Conservation (phyloP, 2,113 vertebrate species). For the Oreochromis tanganicae region DNA sequence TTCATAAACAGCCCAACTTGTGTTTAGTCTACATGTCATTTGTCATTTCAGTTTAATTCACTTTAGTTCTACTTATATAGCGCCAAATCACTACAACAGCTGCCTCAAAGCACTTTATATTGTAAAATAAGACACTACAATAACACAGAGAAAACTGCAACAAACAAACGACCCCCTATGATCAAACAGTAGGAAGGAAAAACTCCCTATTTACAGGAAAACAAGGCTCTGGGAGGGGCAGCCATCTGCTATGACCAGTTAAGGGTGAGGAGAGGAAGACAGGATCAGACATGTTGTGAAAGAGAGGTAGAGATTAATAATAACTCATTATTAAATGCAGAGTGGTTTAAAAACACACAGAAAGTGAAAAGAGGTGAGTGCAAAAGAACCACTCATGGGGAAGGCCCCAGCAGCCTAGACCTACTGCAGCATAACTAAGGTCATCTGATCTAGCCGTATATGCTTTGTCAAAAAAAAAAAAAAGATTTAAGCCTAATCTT, state of each 20-base stretch:
- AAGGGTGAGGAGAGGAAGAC: not conserved
- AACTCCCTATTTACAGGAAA: not conserved
- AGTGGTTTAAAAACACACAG: not conserved
- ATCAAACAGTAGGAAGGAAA: not conserved
- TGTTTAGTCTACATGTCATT: fast-evolving
- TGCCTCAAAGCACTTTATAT: not conserved
- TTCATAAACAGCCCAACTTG: not conserved
- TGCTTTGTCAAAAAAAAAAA: not conserved
- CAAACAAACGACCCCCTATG: not conserved
- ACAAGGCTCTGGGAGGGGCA: not conserved
- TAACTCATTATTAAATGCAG: not conserved
- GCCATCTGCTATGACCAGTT: not conserved
- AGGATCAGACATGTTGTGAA: not conserved
- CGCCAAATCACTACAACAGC: not conserved
- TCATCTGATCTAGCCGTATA: fast-evolving
- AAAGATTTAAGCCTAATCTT: not conserved
- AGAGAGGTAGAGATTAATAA: not conserved
- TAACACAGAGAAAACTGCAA: not conserved
- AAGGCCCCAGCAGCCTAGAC: not conserved
- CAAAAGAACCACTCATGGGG: not conserved
- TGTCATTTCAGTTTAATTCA: not conserved
- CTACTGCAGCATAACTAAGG: not conserved
- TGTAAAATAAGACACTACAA: not conserved
- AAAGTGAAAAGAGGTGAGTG: not conserved
- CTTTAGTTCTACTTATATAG: not conserved